These are phyloP conservation scores for Octomys mimax DNA, from an alignment of 2,797 vertebrate species.

Conservation along the genomic window DNA sequence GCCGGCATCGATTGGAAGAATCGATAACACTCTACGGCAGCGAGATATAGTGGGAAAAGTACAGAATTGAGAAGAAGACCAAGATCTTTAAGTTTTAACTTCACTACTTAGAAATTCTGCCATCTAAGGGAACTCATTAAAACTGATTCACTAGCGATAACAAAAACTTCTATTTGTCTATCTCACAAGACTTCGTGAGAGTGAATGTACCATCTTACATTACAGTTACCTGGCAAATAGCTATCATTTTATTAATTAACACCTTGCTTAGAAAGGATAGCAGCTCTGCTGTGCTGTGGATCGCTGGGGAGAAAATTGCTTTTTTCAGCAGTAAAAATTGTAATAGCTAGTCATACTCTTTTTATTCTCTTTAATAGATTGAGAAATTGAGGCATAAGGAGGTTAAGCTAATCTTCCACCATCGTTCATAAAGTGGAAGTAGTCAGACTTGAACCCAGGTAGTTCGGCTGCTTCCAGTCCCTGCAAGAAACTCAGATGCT, in stretches of 20 bases:
- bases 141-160: background rate
- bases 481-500: background rate
- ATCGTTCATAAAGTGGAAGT: background rate
- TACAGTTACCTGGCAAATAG: background rate
- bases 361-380: background rate
- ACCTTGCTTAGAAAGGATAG: constrained; percentile 7
- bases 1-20: background rate
- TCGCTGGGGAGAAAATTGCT: background rate
- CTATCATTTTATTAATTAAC: constrained; percentile 5
- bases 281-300: background rate
- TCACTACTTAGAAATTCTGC: background rate
- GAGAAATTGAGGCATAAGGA: background rate
- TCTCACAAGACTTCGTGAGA: background rate
- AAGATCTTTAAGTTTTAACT: background rate
- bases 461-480: background rate
- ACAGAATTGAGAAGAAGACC: background rate
- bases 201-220: background rate
- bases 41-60: background rate
- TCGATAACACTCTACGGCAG: background rate
- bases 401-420: background rate
- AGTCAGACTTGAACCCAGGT: background rate
- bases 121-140: constrained; percentile 29
- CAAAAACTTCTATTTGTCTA: background rate
- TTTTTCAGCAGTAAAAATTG: background rate
- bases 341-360: background rate